phyloP scores from a whole-genome alignment of 2,888 invertebrate species.

The Cheilosia vulpina region DNA sequence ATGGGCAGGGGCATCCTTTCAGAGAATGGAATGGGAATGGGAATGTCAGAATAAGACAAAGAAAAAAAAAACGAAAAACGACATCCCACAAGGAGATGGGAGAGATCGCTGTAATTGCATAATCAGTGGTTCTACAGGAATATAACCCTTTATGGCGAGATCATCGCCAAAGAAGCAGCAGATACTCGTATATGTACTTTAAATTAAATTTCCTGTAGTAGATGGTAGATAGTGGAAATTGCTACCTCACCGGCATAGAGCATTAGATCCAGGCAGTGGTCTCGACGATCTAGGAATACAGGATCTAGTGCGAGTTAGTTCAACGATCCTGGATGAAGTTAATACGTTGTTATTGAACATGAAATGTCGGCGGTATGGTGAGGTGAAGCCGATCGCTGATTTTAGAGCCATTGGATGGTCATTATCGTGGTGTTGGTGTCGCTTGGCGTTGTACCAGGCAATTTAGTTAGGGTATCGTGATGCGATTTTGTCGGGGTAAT shows the following conservation, averaged over 20 bases:
- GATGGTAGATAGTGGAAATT: constrained; percentile 57
- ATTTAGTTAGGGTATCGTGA: constrained; percentile 35
- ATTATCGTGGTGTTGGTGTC: constrained; percentile 29
- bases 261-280: constrained; percentile 62
- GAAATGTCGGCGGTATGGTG: neutral
- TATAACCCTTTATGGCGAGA: constrained; percentile 63
- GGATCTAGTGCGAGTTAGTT: constrained; percentile 31
- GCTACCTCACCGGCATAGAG: constrained; percentile 49
- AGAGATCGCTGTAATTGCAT: constrained; percentile 68
- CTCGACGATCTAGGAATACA: constrained; percentile 35
- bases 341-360: constrained; percentile 59
- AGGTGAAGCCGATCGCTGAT: constrained; percentile 39
- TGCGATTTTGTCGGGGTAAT: constrained; percentile 36
- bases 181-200: constrained; percentile 21
- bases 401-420: constrained; percentile 17
- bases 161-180: constrained; percentile 10
- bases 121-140: constrained; percentile 69
- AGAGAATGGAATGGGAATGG: neutral
- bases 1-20: neutral
- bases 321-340: constrained; percentile 61
- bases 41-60: neutral
- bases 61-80: neutral
- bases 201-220: constrained; percentile 57
- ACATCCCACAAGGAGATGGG: constrained; percentile 42
- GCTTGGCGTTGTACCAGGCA: constrained; percentile 1